phyloP scores from a whole-genome alignment of 1,140 invertebrate species.

The Helicoverpa armigera region DNA sequence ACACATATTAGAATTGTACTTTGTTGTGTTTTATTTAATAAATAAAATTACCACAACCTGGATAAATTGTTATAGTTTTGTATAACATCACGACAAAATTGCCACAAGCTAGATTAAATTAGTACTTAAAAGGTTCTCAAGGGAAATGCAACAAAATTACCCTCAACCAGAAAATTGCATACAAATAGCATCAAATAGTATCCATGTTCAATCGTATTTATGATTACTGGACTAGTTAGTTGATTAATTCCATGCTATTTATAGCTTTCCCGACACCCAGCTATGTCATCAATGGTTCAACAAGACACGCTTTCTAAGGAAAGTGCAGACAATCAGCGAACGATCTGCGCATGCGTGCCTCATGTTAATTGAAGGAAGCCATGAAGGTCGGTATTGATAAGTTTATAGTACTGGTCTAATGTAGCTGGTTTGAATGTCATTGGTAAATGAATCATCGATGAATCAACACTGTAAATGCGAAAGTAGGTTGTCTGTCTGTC shows the following conservation, averaged over 20 bases:
- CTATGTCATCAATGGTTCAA: background rate
- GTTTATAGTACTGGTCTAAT: background rate
- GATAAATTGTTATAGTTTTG: no score
- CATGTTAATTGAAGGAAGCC: slow-evolving; percentile 9
- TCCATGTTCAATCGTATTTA: background rate
- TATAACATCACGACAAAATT: no score
- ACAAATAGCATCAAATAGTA: background rate
- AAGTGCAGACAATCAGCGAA: slow-evolving; percentile 18
- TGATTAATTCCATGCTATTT: background rate
- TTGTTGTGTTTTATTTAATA: no score
- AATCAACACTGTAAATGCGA: no score
- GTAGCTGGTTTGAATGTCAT: background rate
- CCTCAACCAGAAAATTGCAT: no score
- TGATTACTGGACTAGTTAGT: background rate
- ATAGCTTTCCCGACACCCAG: background rate
- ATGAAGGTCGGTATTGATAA: background rate
- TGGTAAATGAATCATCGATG: no score
- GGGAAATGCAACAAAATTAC: no score
- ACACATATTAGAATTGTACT: no score
- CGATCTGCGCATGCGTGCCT: background rate
- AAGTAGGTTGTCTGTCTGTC: no score
- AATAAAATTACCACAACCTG: no score
- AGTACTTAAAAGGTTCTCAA: no score
- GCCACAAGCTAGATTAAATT: no score
- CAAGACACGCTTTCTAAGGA: slow-evolving; percentile 24